A percentile compares a stretch with the other conserved stretches of the same genome.
phyloP scores from a whole-genome alignment of 2,113 vertebrate genomes.

The Mobula birostris region DNA sequence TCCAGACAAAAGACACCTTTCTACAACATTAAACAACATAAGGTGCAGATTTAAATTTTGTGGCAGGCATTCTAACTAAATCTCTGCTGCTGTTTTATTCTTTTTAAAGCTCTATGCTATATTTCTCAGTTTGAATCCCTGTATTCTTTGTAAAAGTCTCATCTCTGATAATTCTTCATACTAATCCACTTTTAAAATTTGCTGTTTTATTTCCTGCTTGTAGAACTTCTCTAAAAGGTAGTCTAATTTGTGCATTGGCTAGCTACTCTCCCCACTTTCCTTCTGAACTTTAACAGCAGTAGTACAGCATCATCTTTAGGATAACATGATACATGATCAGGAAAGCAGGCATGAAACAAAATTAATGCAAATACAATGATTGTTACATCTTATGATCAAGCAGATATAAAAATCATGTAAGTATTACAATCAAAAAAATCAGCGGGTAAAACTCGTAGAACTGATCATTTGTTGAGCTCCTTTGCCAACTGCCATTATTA shows the following conservation, averaged over 20 bases:
- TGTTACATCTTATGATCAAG: slow-evolving; percentile 30
- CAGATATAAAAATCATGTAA: slow-evolving; percentile 38
- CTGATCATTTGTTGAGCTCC: slow-evolving; percentile 19
- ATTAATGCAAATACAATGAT: slow-evolving; percentile 33
- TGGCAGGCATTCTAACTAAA: background rate
- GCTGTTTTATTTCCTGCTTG: slow-evolving; percentile 22
- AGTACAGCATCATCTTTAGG: background rate
- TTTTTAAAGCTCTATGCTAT: background rate
- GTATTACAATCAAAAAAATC: slow-evolving; percentile 36
- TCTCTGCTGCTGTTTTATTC: slow-evolving; percentile 28
- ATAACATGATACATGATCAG: slow-evolving; percentile 25
- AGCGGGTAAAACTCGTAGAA: slow-evolving; percentile 30
- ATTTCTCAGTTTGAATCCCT: background rate
- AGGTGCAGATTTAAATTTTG: background rate
- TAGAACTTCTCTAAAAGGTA: slow-evolving; percentile 9
- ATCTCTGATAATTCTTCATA: background rate
- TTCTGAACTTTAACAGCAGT: slow-evolving; percentile 19
- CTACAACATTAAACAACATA: background rate
- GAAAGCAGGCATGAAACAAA: slow-evolving; percentile 27
- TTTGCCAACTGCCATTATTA: background rate
- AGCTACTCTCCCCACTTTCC: background rate
- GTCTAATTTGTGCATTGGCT: background rate
- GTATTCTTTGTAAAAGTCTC: background rate
- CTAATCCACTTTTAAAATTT: slow-evolving; percentile 13
- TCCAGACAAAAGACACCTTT: background rate